phyloP scores from a whole-genome alignment of 2,888 invertebrate genomes.

The Masnerella sp. region DNA sequence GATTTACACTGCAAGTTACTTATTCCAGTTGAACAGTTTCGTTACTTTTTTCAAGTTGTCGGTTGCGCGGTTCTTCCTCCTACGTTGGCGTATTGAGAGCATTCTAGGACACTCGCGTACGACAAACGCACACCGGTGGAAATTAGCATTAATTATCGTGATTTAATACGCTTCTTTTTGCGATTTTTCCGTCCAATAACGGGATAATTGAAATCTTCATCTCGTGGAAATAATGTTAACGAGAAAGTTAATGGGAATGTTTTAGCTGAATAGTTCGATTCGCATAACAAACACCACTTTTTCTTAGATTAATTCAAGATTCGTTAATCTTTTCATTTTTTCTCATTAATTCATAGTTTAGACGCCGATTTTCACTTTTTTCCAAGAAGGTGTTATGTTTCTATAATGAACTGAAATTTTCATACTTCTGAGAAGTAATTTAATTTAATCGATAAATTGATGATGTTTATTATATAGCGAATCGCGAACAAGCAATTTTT shows the following conservation, averaged over 20 bases:
- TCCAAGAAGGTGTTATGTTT: too few relatives aligned
- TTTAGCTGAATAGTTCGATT: conserved; percentile 3
- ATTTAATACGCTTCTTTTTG: conserved; percentile 42
- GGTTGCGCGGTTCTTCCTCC: not conserved
- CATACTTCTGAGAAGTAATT: too few relatives aligned
- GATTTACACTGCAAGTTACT: conserved; percentile 19
- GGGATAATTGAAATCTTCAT: conserved; percentile 39
- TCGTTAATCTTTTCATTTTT: not conserved
- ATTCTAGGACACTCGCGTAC: conserved; percentile 16
- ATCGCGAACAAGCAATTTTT: too few relatives aligned
- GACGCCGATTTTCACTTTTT: not conserved
- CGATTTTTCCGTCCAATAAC: conserved; percentile 35
- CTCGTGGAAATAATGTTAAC: conserved; percentile 35
- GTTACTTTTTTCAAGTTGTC: conserved; percentile 15
- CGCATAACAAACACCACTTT: conserved; percentile 9
- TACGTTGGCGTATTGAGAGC: conserved; percentile 12
- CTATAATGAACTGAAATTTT: too few relatives aligned
- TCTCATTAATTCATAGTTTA: not conserved
- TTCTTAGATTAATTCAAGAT: not conserved
- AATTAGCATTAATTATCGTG: conserved; percentile 50
- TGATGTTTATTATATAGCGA: too few relatives aligned
- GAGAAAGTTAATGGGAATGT: conserved; percentile 29
- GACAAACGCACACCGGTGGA: conserved; percentile 20
- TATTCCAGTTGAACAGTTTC: conserved; percentile 3
- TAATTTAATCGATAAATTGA: too few relatives aligned